phyloP scores from a whole-genome alignment of 2,797 vertebrate species.

The Vultur gryphus region DNA sequence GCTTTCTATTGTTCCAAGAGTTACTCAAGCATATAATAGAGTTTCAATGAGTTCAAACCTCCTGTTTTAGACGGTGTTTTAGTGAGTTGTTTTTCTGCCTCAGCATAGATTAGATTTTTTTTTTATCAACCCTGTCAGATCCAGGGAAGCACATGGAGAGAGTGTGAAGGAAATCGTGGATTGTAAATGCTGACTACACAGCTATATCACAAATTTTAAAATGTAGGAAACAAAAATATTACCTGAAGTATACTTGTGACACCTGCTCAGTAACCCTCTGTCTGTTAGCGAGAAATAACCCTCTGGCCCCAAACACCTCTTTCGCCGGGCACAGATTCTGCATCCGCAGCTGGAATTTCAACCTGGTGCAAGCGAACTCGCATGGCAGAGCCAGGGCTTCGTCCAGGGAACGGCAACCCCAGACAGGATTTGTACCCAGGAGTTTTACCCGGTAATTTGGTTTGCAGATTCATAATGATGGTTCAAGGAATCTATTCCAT shows the following conservation, averaged over 20 bases:
- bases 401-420: background rate
- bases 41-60: conserved; percentile 54
- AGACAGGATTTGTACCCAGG: background rate
- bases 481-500: background rate
- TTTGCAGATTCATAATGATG: background rate
- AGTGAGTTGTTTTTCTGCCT: conserved; percentile 29
- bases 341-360: background rate
- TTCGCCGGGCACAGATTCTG: background rate
- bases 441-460: background rate
- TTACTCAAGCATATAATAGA: conserved; percentile 62
- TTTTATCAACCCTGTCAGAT: background rate
- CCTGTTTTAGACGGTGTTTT: conserved; percentile 50
- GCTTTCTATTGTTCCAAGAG: conserved; percentile 56
- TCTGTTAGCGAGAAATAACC: background rate
- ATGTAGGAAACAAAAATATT: background rate
- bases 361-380: rapidly evolving
- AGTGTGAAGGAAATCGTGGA: background rate
- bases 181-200: background rate
- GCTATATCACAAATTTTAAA: background rate
- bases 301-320: background rate
- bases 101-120: background rate
- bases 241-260: background rate
- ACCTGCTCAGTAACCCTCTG: background rate
- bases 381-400: background rate
- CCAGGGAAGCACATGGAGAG: background rate